Conservation (phyloP, 2,888 invertebrate genomes). For the Idaea straminata region DNA sequence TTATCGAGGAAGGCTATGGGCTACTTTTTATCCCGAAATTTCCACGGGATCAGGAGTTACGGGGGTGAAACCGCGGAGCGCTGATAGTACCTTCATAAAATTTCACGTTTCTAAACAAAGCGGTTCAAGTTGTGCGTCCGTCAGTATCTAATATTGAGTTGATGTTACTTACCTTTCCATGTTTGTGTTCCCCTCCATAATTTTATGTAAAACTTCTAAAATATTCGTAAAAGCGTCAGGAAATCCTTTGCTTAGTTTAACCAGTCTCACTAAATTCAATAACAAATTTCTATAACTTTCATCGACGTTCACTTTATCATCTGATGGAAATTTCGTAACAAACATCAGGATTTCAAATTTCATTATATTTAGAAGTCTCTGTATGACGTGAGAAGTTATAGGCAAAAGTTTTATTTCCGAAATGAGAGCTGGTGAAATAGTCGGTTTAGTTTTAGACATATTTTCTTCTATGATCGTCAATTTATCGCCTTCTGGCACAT, state of each 20-base stretch:
- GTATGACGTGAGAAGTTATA: conserved; percentile 75
- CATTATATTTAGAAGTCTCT: conserved; percentile 55
- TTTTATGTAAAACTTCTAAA: conserved; percentile 46
- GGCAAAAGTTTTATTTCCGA: conserved; percentile 73
- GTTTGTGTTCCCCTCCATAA: conserved; percentile 25
- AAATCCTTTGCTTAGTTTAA: conserved; percentile 48
- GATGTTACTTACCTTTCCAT: not conserved
- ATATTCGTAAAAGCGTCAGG: conserved; percentile 52
- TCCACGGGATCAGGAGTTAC: too few relatives aligned
- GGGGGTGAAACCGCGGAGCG: too few relatives aligned
- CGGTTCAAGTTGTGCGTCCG: not conserved
- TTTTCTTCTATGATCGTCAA: conserved; percentile 42
- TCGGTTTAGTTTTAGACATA: conserved; percentile 29
- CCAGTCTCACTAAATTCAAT: conserved; percentile 35
- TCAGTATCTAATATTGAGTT: not conserved
- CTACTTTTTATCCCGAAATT: too few relatives aligned
- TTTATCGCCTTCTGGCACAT: conserved; percentile 46
- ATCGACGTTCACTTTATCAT: conserved; percentile 17
- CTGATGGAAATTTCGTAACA: conserved; percentile 25
- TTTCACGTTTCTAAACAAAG: too few relatives aligned
- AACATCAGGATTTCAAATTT: conserved; percentile 44
- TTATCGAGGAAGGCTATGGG: too few relatives aligned
- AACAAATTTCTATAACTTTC: conserved; percentile 33
- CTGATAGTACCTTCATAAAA: too few relatives aligned
- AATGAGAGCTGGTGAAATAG: conserved; percentile 20